Percentiles rank a stretch among this genome's conserved stretches.
Evolutionary conservation across 2,797 vertebrate genomes (phyloP).

Genomic region (Hozukius guyotensis): DNA sequence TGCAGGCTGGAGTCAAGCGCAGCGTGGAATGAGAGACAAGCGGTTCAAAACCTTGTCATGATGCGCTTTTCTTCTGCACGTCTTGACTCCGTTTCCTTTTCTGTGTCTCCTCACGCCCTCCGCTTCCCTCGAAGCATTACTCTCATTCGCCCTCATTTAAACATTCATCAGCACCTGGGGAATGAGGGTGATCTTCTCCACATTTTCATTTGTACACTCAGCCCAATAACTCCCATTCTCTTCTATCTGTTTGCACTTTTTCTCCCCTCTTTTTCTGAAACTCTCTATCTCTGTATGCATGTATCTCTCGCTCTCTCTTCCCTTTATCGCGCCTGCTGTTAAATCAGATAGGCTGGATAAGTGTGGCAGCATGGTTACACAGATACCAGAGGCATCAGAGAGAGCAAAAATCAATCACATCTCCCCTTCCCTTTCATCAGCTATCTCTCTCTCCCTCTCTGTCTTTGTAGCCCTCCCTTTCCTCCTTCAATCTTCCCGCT

Average conservation of each 20-base stretch:
- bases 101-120: constrained; percentile 15
- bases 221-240: constrained; percentile 27
- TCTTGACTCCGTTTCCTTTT: constrained; percentile 36
- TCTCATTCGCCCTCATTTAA: constrained; percentile 23
- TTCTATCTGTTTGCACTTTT: constrained; percentile 34
- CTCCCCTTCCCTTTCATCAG: constrained; percentile 62
- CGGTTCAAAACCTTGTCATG: constrained; percentile 76
- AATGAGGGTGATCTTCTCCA: constrained; percentile 7
- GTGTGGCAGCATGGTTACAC: constrained; percentile 60
- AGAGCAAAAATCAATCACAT: constrained; percentile 75
- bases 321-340: constrained; percentile 30
- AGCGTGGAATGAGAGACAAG: constrained; percentile 55
- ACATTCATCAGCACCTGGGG: constrained; percentile 45
- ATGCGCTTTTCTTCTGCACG: constrained; percentile 37
- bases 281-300: constrained; percentile 15
- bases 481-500: constrained; percentile 54
- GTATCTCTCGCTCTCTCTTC: constrained; percentile 18
- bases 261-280: constrained; percentile 5
- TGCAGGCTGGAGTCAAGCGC: constrained; percentile 73
- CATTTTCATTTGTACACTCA: constrained; percentile 27
- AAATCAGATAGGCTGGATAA: constrained; percentile 69
- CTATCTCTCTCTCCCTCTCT: constrained; percentile 32
- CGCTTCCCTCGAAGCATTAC: constrained; percentile 23
- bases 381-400: constrained; percentile 65
- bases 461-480: constrained; percentile 44